Conservation (phyloP, 2,797 vertebrate species). For the Falco berigora region DNA sequence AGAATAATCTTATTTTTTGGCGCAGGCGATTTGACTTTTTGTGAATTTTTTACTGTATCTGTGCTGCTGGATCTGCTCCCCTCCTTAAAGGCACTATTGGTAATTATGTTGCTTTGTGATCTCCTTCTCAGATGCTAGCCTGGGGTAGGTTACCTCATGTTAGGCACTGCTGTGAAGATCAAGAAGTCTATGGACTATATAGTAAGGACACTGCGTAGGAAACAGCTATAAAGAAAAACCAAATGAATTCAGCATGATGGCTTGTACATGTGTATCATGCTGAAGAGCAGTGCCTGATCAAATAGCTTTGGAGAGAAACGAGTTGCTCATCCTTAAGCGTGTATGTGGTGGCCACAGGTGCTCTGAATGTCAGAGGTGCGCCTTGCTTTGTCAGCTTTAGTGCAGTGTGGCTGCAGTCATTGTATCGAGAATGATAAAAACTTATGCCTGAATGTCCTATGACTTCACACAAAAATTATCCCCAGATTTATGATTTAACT, state of each 20-base stretch:
- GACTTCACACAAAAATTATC: background rate
- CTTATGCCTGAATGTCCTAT: background rate
- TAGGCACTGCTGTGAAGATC: too few species aligned
- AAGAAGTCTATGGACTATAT: background rate
- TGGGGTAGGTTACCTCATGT: background rate
- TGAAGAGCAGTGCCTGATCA: background rate
- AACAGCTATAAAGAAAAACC: background rate
- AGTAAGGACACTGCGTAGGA: background rate
- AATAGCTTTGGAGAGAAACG: background rate
- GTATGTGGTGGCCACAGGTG: background rate
- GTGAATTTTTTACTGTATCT: background rate
- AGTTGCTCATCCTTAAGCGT: background rate
- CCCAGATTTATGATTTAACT: background rate
- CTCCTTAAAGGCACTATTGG: background rate
- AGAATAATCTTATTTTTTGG: background rate
- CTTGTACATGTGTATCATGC: background rate
- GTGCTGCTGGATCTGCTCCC: background rate
- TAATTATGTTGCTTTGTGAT: background rate
- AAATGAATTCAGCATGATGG: background rate
- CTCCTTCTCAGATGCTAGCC: background rate
- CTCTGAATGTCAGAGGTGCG: background rate
- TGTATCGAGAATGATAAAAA: accelerated
- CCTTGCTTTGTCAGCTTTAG: background rate
- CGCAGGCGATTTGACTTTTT: background rate
- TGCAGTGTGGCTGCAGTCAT: background rate